These are phyloP conservation scores for Parambassis ranga DNA, from an alignment of 2,797 vertebrate genomes.

Conservation along the genomic window DNA sequence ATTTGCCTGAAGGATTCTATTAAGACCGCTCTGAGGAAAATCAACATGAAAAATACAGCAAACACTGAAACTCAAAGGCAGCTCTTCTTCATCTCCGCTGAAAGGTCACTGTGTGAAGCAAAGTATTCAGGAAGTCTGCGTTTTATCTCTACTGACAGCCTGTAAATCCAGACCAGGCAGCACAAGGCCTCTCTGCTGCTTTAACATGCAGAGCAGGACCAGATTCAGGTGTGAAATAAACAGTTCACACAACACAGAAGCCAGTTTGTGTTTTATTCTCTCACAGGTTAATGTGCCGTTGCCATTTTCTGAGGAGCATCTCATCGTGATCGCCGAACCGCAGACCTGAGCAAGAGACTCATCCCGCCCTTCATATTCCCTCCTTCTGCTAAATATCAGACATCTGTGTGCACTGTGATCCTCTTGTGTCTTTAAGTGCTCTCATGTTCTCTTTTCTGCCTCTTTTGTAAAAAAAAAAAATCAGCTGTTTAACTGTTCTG, in stretches of 20 bases:
- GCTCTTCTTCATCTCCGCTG: slow-evolving; percentile 12
- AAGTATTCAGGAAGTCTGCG: slow-evolving; percentile 4
- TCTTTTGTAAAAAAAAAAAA: background rate
- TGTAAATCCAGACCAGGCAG: slow-evolving; percentile 13
- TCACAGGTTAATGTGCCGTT: background rate
- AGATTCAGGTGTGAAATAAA: background rate
- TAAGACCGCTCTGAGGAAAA: background rate
- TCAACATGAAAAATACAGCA: background rate
- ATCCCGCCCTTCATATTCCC: background rate
- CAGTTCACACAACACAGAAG: slow-evolving; percentile 8
- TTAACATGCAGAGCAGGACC: background rate
- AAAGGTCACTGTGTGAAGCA: slow-evolving; percentile 8
- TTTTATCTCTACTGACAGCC: slow-evolving; percentile 15
- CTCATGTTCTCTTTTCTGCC: background rate
- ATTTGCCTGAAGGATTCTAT: slow-evolving; percentile 19
- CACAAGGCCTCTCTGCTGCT: slow-evolving; percentile 3
- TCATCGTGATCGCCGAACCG: background rate
- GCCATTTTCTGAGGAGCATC: slow-evolving; percentile 14
- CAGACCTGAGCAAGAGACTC: background rate
- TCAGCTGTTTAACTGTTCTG: background rate
- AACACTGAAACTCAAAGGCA: slow-evolving; percentile 26
- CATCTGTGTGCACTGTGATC: slow-evolving; percentile 8
- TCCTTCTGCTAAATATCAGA: background rate
- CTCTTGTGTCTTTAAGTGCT: slow-evolving; percentile 8
- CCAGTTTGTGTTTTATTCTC: slow-evolving; percentile 1